phyloP scores from a whole-genome alignment of 2,797 vertebrate genomes.

The Eulemur mongoz region DNA sequence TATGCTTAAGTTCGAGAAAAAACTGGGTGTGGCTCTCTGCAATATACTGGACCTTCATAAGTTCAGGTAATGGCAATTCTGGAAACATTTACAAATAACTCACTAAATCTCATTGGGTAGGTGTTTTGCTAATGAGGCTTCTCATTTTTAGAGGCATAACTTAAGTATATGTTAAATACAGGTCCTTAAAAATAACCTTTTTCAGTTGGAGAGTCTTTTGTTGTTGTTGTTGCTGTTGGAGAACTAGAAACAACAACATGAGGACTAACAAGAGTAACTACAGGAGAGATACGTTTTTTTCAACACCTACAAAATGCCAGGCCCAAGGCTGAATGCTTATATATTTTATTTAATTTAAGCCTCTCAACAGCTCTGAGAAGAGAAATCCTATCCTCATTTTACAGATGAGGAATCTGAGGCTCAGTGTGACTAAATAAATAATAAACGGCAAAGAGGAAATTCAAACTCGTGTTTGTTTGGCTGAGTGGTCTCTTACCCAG shows the following conservation, averaged over 20 bases:
- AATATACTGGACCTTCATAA: neutral
- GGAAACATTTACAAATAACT: neutral
- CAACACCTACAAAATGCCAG: neutral
- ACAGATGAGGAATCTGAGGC: neutral
- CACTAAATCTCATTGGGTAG: neutral
- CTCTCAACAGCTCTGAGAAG: neutral
- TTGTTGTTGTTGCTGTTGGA: neutral
- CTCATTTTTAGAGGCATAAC: slow-evolving; percentile 13
- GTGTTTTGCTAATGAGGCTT: neutral
- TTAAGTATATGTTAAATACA: neutral
- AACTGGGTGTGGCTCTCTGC: neutral
- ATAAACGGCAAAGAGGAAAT: neutral
- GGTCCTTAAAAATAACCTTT: neutral
- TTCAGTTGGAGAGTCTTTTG: neutral
- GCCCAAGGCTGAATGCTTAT: neutral
- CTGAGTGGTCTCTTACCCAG: neutral
- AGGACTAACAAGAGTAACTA: neutral
- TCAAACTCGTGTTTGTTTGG: neutral
- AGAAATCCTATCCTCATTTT: neutral
- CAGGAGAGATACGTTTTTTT: neutral
- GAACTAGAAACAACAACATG: neutral
- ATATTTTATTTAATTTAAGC: neutral
- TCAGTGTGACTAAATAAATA: neutral
- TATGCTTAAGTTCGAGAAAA: neutral
- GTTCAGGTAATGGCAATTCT: neutral